Evolutionary conservation across 92 coral and sea anemone genomes (phyloP), one percentile per base, ranked within the genome.

Genomic region (Meandrina meandrites): DNA sequence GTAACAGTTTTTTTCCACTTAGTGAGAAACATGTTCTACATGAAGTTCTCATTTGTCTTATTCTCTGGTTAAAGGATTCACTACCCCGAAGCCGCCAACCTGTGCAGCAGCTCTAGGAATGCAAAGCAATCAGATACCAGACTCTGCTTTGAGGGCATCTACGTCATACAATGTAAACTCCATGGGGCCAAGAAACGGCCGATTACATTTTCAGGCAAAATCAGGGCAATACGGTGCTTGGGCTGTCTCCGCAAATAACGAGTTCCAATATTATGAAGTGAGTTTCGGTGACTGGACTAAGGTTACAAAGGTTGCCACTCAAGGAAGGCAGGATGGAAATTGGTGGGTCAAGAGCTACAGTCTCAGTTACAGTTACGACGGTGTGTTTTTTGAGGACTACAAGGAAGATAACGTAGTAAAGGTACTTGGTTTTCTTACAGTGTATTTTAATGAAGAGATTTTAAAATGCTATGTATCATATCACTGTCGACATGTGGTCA

Each of bases 201-300:
- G 98, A 54, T 87, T 94, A 21, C 84, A 90, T 71, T 70, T 78
- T 45, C 71, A 66, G 17, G 72, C 90, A 5, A 80, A 90, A 35
- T 90, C 92, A 2, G 88, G 89, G 15, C 86, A 79, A 35, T 83
- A 74, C 16, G 98, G 98, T 2, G 91, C 87, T 67, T 94, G 98
- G 98, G 84, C 86, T 36, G 91, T 92, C 7, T 81, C 84, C 50
- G 28, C 48, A 3, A 88, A 90, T 66, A 75, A 92, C 64, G 45
- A 86, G 36, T 82, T 75, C 75, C 94, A 92, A 72, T 92, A 92
- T 87, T 77, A 80, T 34, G 79, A 80, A 16, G 86, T 87, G 4
- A 83, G 56, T 13, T 87, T 87, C 50, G 85, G 84, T 28, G 24
- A 35, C 5, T 71, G 72, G 79, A 76, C 81, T 5, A 53, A 80